Evolutionary conservation across 2,888 invertebrate genomes (phyloP), one percentile per base, ranked within the genome.

Genomic region (Ophion obscuratus): DNA sequence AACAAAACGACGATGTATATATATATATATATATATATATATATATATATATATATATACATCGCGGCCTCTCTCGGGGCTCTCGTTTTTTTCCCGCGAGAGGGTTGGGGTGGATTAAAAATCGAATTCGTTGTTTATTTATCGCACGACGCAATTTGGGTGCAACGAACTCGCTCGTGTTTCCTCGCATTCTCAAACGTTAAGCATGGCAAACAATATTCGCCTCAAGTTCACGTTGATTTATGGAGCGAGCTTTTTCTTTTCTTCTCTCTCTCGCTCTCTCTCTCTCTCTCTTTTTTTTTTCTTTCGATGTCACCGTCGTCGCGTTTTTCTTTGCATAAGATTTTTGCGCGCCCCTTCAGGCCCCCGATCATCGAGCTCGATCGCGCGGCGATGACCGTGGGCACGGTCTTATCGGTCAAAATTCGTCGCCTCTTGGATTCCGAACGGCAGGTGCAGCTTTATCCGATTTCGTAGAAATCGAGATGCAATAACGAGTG

Each of bases 391-490:
- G 27, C 77, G 68, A 53, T 78, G 68, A 75, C 62, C 47, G 64
- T 36, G 36, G n/a, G 53, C 4, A 20, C 6, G 53, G 53, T n/a
- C 71, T 80, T 80, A 80, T 80, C 80, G 80, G 80, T 64, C 80
- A 80, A 80, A 53, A 64, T 80, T 66, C 10, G 59, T 20, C 70
- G 9, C 27, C 61, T 20, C 47, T 0, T 27, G 40, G 40, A 40
- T 62, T 64, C 9, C 10, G 70, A 27, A 14, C 10, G 20, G 44
- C 44, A 44, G 44, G 57, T 20, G 70, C 53, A 53, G 67, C 66
- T 76, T 86, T 86, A 86, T 86, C 86, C 86, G 64, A 74, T 83
- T 86, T 83, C 83, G 61, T 40, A 67, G 83, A 86, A 83, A 74
- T 24, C 59, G 31, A 2, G 53, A 67, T 79, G 71, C 82, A 82